A percentile compares a stretch with the other conserved stretches of the same genome.
Conservation (phyloP, 2,888 invertebrate species). For the Synanthedon tipuliformis region DNA sequence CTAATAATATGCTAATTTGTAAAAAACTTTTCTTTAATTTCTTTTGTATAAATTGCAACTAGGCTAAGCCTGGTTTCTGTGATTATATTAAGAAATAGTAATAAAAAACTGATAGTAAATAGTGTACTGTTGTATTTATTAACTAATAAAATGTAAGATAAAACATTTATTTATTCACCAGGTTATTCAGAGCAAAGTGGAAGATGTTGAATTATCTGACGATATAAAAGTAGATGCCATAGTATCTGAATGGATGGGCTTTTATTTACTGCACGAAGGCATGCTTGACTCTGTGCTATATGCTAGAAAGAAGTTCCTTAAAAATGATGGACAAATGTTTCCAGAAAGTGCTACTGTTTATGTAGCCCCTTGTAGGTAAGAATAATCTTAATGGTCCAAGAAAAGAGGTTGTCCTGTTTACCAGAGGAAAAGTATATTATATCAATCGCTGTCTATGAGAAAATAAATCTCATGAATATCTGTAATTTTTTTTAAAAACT, state of each 20-base stretch:
- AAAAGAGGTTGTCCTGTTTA: neutral
- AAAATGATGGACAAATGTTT: constrained; percentile 78
- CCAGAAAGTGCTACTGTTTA: constrained; percentile 75
- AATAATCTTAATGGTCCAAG: neutral
- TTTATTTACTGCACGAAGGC: constrained; percentile 93
- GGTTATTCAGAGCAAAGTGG: constrained; percentile 81
- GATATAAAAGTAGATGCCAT: constrained; percentile 85
- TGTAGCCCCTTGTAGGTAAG: constrained; percentile 75
- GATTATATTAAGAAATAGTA: too few species aligned
- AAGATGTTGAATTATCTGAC: constrained; percentile 77
- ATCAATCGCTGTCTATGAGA: too few species aligned
- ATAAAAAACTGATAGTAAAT: too few species aligned
- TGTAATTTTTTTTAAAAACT: too few species aligned
- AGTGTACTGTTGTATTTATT: too few species aligned
- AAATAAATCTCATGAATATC: too few species aligned
- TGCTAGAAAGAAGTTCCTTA: constrained; percentile 85
- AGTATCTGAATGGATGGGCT: constrained; percentile 98
- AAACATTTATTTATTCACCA: constrained; percentile 19
- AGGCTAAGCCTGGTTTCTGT: too few species aligned
- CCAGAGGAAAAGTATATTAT: neutral
- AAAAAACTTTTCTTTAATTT: too few species aligned
- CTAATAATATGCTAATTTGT: too few species aligned
- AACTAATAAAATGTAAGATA: neutral
- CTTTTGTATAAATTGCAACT: too few species aligned
- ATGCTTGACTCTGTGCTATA: constrained; percentile 92